phyloP scores from a whole-genome alignment of 2,113 vertebrate species.

The Cranoglanis bouderius region DNA sequence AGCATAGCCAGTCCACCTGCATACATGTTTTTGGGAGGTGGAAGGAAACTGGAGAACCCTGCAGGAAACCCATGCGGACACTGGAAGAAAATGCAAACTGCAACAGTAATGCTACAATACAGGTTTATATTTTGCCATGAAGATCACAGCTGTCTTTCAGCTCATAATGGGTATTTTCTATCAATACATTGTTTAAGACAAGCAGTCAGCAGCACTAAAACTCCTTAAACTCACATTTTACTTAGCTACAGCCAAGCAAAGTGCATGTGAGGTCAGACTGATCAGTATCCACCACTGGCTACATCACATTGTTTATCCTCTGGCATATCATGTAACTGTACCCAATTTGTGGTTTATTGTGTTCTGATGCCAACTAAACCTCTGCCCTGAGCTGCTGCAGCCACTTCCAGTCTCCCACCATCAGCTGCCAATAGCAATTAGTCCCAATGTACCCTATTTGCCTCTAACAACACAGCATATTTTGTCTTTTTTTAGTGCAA shows the following conservation, averaged over 20 bases:
- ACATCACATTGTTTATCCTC: neutral
- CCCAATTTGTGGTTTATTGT: neutral
- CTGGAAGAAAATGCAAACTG: neutral
- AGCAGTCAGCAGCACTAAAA: neutral
- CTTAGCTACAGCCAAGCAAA: neutral
- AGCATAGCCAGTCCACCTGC: neutral
- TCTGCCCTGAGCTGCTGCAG: slow-evolving; percentile 5
- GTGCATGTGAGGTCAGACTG: neutral
- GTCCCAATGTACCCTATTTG: neutral
- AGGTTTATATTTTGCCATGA: neutral
- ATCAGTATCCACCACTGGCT: neutral
- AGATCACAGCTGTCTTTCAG: neutral
- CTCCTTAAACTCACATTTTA: neutral
- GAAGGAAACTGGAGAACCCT: neutral
- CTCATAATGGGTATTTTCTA: neutral
- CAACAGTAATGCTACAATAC: neutral
- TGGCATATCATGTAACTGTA: neutral
- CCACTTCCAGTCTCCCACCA: neutral
- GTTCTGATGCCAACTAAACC: neutral
- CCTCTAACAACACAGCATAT: neutral
- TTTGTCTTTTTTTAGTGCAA: neutral
- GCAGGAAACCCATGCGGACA: neutral
- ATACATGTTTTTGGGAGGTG: neutral
- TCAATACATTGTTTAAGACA: neutral
- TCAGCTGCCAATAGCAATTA: slow-evolving; percentile 16